Evolutionary conservation across 2,888 invertebrate species (phyloP), one percentile per base, ranked within the genome.

Genomic region (Disparrhopalites patrizii): DNA sequence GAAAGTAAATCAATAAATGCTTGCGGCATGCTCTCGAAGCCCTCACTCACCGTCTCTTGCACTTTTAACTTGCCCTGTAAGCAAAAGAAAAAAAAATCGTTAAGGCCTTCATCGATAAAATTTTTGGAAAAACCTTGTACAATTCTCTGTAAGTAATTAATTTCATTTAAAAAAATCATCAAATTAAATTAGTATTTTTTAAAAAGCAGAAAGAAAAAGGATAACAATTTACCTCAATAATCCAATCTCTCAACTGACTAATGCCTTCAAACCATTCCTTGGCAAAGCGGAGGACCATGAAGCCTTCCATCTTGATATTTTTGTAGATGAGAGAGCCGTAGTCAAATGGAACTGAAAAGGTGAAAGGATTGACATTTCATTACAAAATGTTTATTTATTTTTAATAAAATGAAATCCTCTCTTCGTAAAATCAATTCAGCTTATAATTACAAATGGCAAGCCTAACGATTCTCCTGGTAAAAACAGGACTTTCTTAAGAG

Each of bases 21-120:
- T 55, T 85, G 81, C 1, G 87, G 86, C 84, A 87, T 86, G 73
- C 87, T 87, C 70, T 88, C 87, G 78, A 90, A 89, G 1, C 89
- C 89, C 67, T 86, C 80, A 1, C 86, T 87, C 1, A 86, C 77
- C 52, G 87, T 87, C 78, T 90, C 90, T 69, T 81, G 81, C 76
- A 86, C 86, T 76, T 85, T 84, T 13, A 90, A 75, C 79, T 88
- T 89, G 43, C 88, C 89, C 80, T 82, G 74, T 10, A 77, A 76
- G 18, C 10, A 30, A 27, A 57, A 28, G 27, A 28, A 23, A 31
- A 36, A 52, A 52, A 27, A 10, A 52, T 28, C n/a, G n/a, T n/a
- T n/a, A n/a, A n/a, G n/a, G n/a, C n/a, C n/a, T n/a, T n/a, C n/a
- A n/a, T n/a, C n/a, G n/a, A n/a, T n/a, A n/a, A n/a, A n/a, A n/a